Evolutionary conservation across 2,888 invertebrate species (phyloP), one percentile per base, ranked within the genome.

Genomic region (Chesias legatella): DNA sequence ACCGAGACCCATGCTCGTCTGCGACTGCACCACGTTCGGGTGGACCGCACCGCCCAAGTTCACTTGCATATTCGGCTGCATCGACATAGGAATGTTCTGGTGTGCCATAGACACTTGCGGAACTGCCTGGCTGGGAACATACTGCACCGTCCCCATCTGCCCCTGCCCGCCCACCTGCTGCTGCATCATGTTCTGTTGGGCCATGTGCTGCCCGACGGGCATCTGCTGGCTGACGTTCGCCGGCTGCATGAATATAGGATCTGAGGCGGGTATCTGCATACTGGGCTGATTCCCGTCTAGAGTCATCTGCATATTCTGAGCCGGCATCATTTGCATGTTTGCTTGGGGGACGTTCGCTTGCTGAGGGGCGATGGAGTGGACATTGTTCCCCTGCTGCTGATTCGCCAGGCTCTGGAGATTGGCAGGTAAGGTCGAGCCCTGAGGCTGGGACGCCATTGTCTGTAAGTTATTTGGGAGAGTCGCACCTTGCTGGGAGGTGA

Each of bases 371-470:
- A 88, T 85, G 24, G 74, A 63, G 52, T 88, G 86, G 36, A 88
- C 84, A 9, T 73, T 57, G 26, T 65, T 66, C 4, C 84, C 75
- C 60, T 90, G 84, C 64, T 89, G 90, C 52, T 84, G 90, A 29
- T 77, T 78, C 43, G 79, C 80, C 39, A 88, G 59, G 33, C 81
- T 81, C 64, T 90, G 91, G 58, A 91, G 79, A 79, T 90, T 91
- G 8, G 90, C 82, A 23, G 91, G 91, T 56, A 91, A 77, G n/a
- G 91, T 91, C 0, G 91, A 78, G n/a, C 91, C 91, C 54, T 90
- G 91, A 13, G 85, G 84, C 56, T 83, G 86, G 41, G 82, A 75
- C 9, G 73, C 73, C 83, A 88, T 85, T 0, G 76, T 69, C 50
- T 88, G 89, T 17, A 89, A 74, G 58, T 85, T 86, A 40, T 70